phyloP scores from a whole-genome alignment of 2,797 vertebrate genomes.

The Hipposideros larvatus region DNA sequence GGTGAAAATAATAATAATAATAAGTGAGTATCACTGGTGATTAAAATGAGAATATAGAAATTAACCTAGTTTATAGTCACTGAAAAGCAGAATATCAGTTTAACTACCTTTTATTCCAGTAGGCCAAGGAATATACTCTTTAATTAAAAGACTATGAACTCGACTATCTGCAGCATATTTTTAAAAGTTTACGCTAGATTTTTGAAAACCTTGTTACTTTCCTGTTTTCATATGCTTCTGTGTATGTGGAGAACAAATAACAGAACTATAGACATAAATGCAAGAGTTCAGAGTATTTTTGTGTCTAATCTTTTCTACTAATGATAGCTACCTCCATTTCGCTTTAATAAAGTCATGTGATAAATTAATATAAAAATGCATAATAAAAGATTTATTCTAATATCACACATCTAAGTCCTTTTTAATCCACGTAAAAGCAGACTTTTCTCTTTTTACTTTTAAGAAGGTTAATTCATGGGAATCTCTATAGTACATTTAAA shows the following conservation, averaged over 20 bases:
- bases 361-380: not conserved
- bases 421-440: constrained; percentile 25
- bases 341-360: not conserved
- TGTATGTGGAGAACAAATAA: not conserved
- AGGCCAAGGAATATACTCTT: not conserved
- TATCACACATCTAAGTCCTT: not conserved
- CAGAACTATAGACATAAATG: not conserved
- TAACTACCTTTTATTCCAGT: not conserved
- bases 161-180: not conserved
- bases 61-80: not conserved
- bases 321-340: not conserved
- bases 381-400: not conserved
- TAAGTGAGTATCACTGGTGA: not conserved
- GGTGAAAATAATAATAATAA: not conserved
- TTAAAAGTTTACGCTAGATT: not conserved
- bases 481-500: constrained; percentile 47
- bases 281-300: not conserved
- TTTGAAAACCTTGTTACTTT: not conserved
- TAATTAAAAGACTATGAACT: constrained; percentile 2
- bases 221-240: not conserved
- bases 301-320: not conserved
- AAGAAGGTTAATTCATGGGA: constrained; percentile 49
- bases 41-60: not conserved
- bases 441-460: constrained; percentile 25
- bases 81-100: not conserved